A percentile compares a stretch with the other conserved stretches of the same genome.
phyloP scores from a whole-genome alignment of 2,113 vertebrate species.

The Uria lomvia region DNA sequence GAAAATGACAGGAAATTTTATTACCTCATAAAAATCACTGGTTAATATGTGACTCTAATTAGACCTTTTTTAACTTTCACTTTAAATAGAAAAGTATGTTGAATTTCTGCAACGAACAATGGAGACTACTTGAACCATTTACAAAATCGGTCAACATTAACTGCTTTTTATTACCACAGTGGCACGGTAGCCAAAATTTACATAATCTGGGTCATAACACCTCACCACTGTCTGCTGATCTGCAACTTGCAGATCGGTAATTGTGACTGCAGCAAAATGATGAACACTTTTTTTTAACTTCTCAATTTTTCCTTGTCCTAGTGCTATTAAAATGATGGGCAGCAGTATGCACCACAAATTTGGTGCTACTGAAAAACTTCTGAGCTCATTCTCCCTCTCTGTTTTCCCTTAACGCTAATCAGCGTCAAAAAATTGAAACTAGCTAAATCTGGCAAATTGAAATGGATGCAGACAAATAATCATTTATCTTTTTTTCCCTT shows the following conservation, averaged over 20 bases:
- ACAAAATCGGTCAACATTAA: not conserved
- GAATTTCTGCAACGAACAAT: not conserved
- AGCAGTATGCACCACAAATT: not conserved
- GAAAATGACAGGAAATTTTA: conserved; percentile 6
- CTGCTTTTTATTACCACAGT: not conserved
- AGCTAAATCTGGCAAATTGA: not conserved
- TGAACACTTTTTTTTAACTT: not conserved
- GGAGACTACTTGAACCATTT: not conserved
- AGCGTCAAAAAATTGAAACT: not conserved
- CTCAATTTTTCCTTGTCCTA: not conserved
- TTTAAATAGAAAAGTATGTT: not conserved
- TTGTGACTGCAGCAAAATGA: not conserved
- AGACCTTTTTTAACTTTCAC: not conserved
- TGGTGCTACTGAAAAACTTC: not conserved
- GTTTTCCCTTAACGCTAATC: not conserved
- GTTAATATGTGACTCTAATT: not conserved
- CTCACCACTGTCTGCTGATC: not conserved
- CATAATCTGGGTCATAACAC: not conserved
- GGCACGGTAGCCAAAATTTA: not conserved
- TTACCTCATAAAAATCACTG: not conserved
- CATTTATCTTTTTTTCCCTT: not conserved
- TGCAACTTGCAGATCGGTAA: not conserved
- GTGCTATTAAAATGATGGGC: not conserved
- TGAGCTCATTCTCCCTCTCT: not conserved
- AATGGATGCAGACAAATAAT: not conserved